Conservation (phyloP, 2,113 vertebrate species). For the Mugil cephalus region DNA sequence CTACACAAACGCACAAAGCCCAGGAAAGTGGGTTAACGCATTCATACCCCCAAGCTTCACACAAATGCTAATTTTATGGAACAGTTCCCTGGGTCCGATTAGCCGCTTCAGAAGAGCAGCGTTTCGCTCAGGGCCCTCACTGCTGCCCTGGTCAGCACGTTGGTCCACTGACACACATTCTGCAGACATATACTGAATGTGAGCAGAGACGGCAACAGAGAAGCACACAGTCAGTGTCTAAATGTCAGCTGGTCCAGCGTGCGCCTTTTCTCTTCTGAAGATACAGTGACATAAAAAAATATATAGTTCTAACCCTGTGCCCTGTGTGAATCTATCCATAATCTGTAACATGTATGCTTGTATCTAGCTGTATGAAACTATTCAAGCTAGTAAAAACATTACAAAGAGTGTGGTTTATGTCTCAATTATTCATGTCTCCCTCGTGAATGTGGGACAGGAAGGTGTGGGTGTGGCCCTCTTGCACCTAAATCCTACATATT, state of each 20-base stretch:
- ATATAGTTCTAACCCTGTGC: background rate
- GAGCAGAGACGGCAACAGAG: conserved; percentile 6
- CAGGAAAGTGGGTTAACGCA: conserved; percentile 70
- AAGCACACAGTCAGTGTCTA: background rate
- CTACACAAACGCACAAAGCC: conserved; percentile 1
- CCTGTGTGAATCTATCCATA: too few relatives aligned
- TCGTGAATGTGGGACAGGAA: background rate
- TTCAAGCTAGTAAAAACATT: too few relatives aligned
- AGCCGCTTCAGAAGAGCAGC: conserved; percentile 33
- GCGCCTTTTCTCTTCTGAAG: background rate
- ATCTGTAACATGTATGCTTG: too few relatives aligned
- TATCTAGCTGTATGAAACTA: too few relatives aligned
- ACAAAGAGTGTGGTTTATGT: background rate
- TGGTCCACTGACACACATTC: conserved; percentile 79
- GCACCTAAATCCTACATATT: background rate
- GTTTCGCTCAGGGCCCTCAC: conserved; percentile 39
- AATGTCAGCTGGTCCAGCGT: background rate
- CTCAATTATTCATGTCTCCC: background rate
- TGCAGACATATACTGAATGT: conserved; percentile 6
- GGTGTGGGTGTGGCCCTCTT: too few relatives aligned
- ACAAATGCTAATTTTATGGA: conserved; percentile 68
- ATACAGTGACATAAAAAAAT: background rate
- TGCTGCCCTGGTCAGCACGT: conserved; percentile 45
- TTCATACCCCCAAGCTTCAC: conserved; percentile 59
- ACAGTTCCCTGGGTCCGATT: conserved; percentile 49